These are phyloP conservation scores for Sandelia bainsii DNA, from an alignment of 2,797 vertebrate species.

Conservation along the genomic window DNA sequence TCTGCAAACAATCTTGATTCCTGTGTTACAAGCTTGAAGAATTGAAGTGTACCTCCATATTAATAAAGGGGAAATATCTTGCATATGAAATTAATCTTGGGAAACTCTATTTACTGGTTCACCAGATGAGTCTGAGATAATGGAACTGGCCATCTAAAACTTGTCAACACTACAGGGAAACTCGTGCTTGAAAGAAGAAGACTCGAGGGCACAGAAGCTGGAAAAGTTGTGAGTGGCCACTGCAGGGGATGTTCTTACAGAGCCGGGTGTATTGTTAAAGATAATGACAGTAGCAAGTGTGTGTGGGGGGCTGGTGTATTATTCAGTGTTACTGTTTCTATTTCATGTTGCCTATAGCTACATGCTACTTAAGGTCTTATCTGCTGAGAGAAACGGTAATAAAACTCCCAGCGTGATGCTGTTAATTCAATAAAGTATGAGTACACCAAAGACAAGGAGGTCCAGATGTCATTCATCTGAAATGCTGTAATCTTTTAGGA, in stretches of 20 bases:
- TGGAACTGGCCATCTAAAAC: conserved; percentile 15
- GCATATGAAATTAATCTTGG: conserved; percentile 7
- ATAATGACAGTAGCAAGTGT: conserved; percentile 52
- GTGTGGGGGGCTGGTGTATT: conserved; percentile 39
- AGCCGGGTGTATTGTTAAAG: conserved; percentile 49
- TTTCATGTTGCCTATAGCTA: conserved; percentile 38
- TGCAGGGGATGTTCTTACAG: conserved; percentile 28
- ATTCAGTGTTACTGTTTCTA: conserved; percentile 39
- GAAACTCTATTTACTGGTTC: conserved; percentile 1
- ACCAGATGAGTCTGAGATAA: conserved; percentile 21
- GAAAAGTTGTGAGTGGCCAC: conserved; percentile 18
- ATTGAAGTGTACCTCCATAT: background rate
- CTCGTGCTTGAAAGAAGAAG: conserved; percentile 25
- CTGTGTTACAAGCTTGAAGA: background rate
- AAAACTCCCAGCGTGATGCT: conserved; percentile 42
- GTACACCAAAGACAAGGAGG: conserved; percentile 31
- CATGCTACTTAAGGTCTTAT: conserved; percentile 11
- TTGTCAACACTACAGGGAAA: conserved; percentile 14
- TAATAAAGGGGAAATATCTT: conserved; percentile 19
- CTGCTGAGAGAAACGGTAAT: conserved; percentile 40
- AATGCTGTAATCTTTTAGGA: conserved; percentile 43
- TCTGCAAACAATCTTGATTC: conserved; percentile 21
- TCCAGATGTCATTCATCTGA: conserved; percentile 42
- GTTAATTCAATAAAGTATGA: conserved; percentile 49
- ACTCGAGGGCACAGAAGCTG: background rate